phyloP scores from a whole-genome alignment of 2,888 invertebrate species.

The Limnephilus marmoratus region DNA sequence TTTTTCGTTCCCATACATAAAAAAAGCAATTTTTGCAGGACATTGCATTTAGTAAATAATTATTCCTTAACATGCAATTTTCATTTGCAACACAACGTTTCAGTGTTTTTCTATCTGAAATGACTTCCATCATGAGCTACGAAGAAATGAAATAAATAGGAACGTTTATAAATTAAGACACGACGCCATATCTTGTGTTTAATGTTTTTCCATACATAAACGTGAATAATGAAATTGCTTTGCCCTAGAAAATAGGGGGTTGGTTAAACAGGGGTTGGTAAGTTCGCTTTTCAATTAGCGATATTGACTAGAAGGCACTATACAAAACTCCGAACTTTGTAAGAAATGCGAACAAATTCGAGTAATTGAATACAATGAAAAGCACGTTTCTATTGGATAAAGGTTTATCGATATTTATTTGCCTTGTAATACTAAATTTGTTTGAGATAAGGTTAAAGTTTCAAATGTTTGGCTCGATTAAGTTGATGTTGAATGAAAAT shows the following conservation, averaged over 20 bases:
- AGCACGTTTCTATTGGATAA: not conserved
- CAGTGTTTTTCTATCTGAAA: too few species aligned
- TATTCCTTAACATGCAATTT: too few species aligned
- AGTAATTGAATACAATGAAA: conserved; percentile 24
- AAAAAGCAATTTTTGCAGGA: too few species aligned
- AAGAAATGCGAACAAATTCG: not conserved
- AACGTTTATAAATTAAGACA: too few species aligned
- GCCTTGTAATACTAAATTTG: not conserved
- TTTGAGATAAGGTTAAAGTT: not conserved
- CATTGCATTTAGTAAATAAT: too few species aligned
- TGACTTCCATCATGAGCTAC: too few species aligned
- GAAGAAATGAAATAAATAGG: too few species aligned
- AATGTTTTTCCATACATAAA: too few species aligned
- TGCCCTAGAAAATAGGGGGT: not conserved
- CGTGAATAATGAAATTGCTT: not conserved
- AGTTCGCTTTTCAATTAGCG: conserved; percentile 4
- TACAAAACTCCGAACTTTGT: not conserved
- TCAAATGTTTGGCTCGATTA: not conserved
- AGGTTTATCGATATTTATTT: not conserved
- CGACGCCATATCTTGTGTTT: too few species aligned
- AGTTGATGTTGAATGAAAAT: not conserved
- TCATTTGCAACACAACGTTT: too few species aligned
- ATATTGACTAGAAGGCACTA: not conserved
- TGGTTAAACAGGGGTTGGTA: not conserved
- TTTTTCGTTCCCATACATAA: too few species aligned